Evolutionary conservation across 2,797 vertebrate species (phyloP).

Genomic region (Pangasius krempfi): DNA sequence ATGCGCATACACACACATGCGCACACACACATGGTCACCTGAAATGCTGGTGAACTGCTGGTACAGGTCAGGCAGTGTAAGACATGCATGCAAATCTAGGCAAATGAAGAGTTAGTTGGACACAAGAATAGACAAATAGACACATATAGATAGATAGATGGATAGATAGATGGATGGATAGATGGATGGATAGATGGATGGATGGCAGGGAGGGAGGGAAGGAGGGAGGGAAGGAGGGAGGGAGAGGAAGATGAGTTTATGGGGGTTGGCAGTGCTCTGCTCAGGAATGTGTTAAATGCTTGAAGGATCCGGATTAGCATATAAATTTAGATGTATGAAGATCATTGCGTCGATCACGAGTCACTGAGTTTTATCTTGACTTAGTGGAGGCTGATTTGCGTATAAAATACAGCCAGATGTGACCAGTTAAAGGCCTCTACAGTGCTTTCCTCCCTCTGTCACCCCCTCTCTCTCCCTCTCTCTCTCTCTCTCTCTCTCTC

Average conservation of each 20-base stretch:
- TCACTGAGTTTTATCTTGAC: constrained; percentile 83
- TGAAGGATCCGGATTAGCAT: constrained; percentile 78
- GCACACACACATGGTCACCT: constrained; percentile 11
- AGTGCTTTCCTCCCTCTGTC: neutral
- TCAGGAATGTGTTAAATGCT: constrained; percentile 77
- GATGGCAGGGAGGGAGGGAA: neutral
- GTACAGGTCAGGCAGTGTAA: constrained; percentile 41
- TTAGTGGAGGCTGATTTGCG: constrained; percentile 77
- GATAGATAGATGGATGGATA: neutral
- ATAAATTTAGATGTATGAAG: constrained; percentile 82
- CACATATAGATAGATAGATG: neutral
- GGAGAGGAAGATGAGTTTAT: constrained; percentile 51
- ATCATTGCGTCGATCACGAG: constrained; percentile 79
- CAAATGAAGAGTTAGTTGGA: neutral
- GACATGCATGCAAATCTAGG: constrained; percentile 28
- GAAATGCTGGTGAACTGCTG: constrained; percentile 8
- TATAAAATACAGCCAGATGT: constrained; percentile 78
- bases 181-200: neutral
- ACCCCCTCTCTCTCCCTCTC: neutral
- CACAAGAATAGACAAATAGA: constrained; percentile 24
- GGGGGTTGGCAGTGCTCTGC: constrained; percentile 62
- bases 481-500: constrained; percentile 18
- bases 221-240: neutral
- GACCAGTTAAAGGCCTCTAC: constrained; percentile 65
- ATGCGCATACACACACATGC: constrained; percentile 6